phyloP scores from a whole-genome alignment of 2,888 invertebrate genomes.

The Neoaliturus tenellus region DNA sequence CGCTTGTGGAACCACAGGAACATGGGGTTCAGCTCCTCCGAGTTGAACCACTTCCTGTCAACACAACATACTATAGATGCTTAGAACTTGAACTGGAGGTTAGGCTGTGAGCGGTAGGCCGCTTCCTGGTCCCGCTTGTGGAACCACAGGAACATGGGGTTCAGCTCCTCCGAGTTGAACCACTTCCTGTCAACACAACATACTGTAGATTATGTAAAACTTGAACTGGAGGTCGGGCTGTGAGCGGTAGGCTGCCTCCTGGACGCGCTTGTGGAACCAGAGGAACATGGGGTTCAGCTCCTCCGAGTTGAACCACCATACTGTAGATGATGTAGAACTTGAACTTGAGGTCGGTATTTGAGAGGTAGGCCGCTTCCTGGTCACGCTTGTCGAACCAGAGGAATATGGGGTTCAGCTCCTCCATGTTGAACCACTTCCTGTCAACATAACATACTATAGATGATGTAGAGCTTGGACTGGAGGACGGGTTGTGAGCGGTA shows the following conservation, averaged over 20 bases:
- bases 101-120: constrained; percentile 86
- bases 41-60: constrained; percentile 88
- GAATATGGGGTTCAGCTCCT: too few relatives aligned
- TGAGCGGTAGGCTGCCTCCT: constrained; percentile 87
- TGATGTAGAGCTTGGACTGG: too few relatives aligned
- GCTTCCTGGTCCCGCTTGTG: constrained; percentile 83
- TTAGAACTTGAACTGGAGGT: constrained; percentile 91
- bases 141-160: constrained; percentile 89
- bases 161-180: constrained; percentile 83
- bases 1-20: constrained; percentile 88
- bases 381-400: too few relatives aligned
- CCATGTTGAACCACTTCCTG: too few relatives aligned
- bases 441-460: too few relatives aligned
- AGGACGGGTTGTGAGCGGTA: too few relatives aligned
- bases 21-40: constrained; percentile 85
- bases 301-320: constrained; percentile 79
- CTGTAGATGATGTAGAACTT: too few relatives aligned
- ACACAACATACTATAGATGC: too few relatives aligned
- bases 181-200: constrained; percentile 78
- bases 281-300: constrained; percentile 88
- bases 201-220: too few relatives aligned
- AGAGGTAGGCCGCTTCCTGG: too few relatives aligned
- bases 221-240: constrained; percentile 90
- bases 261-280: constrained; percentile 85
- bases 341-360: too few relatives aligned